These are phyloP conservation scores for Paralichthys olivaceus DNA, from an alignment of 2,113 vertebrate genomes.

Conservation along the genomic window DNA sequence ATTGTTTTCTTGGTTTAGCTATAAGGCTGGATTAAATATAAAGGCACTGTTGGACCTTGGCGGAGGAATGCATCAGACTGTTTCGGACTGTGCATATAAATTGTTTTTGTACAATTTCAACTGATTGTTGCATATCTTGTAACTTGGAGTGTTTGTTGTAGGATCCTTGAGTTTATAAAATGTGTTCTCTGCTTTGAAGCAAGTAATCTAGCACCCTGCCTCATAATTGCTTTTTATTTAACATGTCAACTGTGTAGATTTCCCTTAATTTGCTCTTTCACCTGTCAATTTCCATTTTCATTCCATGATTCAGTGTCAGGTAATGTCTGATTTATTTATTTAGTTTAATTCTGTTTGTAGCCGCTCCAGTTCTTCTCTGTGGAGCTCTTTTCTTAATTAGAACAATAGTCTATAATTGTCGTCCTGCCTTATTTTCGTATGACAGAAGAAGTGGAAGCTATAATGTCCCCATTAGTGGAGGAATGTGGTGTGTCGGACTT, in stretches of 20 bases:
- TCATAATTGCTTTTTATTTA: neutral
- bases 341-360: neutral
- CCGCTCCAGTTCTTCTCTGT: neutral
- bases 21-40: neutral
- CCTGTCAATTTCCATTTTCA: neutral
- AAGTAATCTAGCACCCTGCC: neutral
- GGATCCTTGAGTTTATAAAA: neutral
- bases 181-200: neutral
- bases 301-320: neutral
- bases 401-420: neutral
- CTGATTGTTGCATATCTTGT: neutral
- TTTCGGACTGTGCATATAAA: too few relatives aligned
- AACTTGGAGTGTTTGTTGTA: neutral
- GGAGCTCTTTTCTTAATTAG: too few relatives aligned
- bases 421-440: neutral
- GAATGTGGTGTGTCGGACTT: slow-evolving; percentile 52
- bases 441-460: slow-evolving; percentile 14
- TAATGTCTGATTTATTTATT: neutral
- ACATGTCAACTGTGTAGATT: neutral
- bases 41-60: neutral
- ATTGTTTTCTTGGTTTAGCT: neutral
- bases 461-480: slow-evolving; percentile 57
- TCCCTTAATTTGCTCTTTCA: neutral
- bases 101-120: neutral
- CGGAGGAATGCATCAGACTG: neutral